phyloP scores from a whole-genome alignment of 2,113 vertebrate genomes.

The Formicarius rufipectus region DNA sequence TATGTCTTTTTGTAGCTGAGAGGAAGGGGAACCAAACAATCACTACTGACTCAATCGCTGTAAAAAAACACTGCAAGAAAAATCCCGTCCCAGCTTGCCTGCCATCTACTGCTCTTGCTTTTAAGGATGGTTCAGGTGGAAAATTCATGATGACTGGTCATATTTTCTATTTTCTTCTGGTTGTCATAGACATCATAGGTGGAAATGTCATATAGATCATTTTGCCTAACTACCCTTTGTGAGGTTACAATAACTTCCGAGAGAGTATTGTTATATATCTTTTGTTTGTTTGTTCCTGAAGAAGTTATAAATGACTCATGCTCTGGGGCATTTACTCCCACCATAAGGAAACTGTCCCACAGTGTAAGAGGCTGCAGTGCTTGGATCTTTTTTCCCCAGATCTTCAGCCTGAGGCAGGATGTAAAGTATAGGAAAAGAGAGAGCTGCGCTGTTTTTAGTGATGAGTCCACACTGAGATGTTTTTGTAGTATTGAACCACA shows the following conservation, averaged over 20 bases:
- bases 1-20: not conserved
- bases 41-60: fast-evolving
- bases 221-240: not conserved
- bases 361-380: not conserved
- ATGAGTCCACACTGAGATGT: not conserved
- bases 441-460: not conserved
- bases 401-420: slow-evolving; percentile 22
- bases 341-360: not conserved
- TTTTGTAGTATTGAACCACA: not conserved
- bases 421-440: not conserved
- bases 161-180: not conserved
- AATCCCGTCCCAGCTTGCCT: not conserved
- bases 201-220: not conserved
- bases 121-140: not conserved
- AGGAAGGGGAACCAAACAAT: not conserved
- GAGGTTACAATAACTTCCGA: not conserved
- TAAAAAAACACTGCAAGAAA: not conserved
- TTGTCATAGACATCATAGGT: not conserved
- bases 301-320: not conserved
- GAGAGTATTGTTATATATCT: not conserved
- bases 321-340: slow-evolving; percentile 8
- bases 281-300: slow-evolving; percentile 36
- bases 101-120: not conserved
- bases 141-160: not conserved
- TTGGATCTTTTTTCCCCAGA: not conserved